Evolutionary conservation across 2,113 vertebrate genomes (phyloP).

Genomic region (Dipodomys merriami): DNA sequence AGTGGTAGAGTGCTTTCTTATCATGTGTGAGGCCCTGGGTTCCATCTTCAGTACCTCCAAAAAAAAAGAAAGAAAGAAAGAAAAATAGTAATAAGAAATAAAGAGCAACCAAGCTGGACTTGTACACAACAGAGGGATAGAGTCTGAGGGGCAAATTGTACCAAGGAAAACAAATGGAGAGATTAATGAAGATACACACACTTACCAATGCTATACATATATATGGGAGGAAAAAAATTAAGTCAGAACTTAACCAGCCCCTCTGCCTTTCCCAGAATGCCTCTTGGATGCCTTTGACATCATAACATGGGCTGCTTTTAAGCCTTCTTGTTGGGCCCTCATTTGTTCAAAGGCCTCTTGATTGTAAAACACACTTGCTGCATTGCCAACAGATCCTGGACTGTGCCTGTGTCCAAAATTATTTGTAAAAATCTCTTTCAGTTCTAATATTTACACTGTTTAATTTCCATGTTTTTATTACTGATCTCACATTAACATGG

Average conservation of each 20-base stretch:
- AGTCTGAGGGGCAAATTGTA: conserved; percentile 37
- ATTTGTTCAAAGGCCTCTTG: conserved; percentile 68
- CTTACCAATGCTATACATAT: neutral
- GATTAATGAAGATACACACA: conserved; percentile 47
- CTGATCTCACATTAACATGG: conserved; percentile 47
- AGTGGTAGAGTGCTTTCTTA: neutral
- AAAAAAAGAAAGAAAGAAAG: neutral
- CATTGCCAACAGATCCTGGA: conserved; percentile 64
- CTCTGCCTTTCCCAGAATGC: conserved; percentile 39
- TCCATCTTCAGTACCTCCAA: neutral
- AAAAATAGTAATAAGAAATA: neutral
- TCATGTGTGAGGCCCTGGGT: neutral
- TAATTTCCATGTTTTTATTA: conserved; percentile 20
- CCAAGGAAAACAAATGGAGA: conserved; percentile 60
- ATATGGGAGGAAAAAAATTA: neutral
- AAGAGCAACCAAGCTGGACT: conserved; percentile 67
- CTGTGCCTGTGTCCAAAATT: conserved; percentile 59
- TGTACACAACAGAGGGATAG: conserved; percentile 54
- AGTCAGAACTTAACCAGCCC: conserved; percentile 58
- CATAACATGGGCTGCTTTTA: conserved; percentile 38
- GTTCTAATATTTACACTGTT: conserved; percentile 71
- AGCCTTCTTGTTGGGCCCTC: conserved; percentile 42
- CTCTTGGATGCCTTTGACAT: conserved; percentile 69
- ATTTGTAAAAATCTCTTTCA: conserved; percentile 59
- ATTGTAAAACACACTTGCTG: conserved; percentile 80